phyloP scores from a whole-genome alignment of 2,113 vertebrate species.

The Pygoscelis adeliae region DNA sequence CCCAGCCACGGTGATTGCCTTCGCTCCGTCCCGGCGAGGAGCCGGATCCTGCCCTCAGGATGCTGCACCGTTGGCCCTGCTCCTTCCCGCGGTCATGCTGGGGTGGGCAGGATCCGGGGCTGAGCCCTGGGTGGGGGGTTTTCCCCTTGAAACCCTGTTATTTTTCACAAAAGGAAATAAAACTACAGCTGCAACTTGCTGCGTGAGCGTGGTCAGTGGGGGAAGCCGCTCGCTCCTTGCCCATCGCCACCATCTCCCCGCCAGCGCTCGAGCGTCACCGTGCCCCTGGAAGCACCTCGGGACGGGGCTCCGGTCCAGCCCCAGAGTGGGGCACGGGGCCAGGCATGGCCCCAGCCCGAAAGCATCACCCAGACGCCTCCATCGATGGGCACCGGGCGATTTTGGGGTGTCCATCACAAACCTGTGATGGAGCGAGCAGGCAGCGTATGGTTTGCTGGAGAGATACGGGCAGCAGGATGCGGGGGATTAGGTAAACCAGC shows the following conservation, averaged over 20 bases:
- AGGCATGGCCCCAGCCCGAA: not conserved
- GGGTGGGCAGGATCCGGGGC: slow-evolving; percentile 13
- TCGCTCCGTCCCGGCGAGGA: not conserved
- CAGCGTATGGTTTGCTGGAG: not conserved
- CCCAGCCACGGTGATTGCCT: not conserved
- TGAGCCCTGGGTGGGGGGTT: slow-evolving; percentile 36
- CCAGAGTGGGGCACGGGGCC: rapidly evolving
- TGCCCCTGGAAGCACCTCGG: rapidly evolving
- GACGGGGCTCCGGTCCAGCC: not conserved
- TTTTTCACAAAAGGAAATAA: slow-evolving; percentile 83
- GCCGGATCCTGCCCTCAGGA: not conserved
- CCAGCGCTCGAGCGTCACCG: rapidly evolving
- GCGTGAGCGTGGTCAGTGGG: slow-evolving; percentile 32
- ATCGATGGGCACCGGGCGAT: rapidly evolving
- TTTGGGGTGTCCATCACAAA: not conserved
- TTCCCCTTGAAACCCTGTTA: slow-evolving; percentile 55
- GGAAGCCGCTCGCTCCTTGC: rapidly evolving
- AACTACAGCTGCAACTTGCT: slow-evolving; percentile 66
- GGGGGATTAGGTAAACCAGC: rapidly evolving
- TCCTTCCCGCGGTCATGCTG: slow-evolving; percentile 41
- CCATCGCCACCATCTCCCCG: not conserved
- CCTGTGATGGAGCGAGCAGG: not conserved
- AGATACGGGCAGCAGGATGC: rapidly evolving
- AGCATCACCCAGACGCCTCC: not conserved
- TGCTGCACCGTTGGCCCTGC: not conserved